These are phyloP conservation scores for Neopelma chrysocephalum DNA, from an alignment of 2,797 vertebrate species.

Conservation along the genomic window DNA sequence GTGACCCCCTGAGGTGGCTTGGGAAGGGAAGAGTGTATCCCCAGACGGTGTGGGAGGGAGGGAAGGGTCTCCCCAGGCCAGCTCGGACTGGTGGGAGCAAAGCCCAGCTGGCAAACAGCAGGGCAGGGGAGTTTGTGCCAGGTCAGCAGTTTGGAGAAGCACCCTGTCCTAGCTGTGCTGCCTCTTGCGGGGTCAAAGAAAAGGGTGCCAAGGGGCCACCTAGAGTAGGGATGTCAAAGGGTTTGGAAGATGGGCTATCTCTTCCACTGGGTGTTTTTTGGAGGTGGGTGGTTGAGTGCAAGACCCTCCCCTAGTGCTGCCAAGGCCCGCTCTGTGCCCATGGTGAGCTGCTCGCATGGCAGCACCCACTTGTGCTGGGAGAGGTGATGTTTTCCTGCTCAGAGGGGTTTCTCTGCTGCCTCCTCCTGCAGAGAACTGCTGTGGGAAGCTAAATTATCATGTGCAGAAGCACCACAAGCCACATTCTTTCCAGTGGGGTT, in stretches of 20 bases:
- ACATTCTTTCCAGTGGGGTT: background rate
- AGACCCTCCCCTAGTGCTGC: background rate
- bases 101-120: background rate
- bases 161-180: background rate
- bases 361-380: background rate
- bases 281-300: background rate
- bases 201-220: background rate
- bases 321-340: rapidly evolving
- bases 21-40: background rate
- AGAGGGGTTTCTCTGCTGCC: background rate
- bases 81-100: background rate
- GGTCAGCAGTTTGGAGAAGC: background rate
- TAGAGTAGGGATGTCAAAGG: rapidly evolving
- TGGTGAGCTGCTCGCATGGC: background rate
- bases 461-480: background rate
- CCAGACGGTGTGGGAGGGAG: background rate
- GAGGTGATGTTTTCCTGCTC: background rate
- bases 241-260: background rate
- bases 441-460: background rate
- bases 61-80: background rate
- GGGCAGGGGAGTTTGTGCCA: background rate
- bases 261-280: background rate
- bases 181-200: background rate
- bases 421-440: background rate
- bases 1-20: background rate